Evolutionary conservation across 2,888 invertebrate genomes (phyloP).

Genomic region (Leptopilina syphax): DNA sequence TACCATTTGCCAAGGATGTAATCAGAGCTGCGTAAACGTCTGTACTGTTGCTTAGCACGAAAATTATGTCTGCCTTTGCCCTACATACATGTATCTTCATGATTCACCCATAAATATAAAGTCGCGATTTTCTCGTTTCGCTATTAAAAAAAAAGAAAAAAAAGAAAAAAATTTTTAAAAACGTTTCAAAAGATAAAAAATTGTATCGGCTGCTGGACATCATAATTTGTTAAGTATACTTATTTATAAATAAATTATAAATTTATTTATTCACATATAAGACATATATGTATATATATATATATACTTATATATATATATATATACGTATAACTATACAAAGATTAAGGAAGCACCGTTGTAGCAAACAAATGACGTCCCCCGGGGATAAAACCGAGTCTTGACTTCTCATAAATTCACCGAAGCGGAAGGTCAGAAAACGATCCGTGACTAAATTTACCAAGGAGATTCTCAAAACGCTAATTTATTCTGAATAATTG

Average conservation of each 20-base stretch:
- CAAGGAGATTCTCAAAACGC: conserved; percentile 12
- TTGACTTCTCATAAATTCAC: conserved; percentile 30
- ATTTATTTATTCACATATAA: too few relatives aligned
- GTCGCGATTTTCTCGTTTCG: neutral
- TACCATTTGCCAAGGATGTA: conserved; percentile 48
- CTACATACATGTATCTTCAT: conserved; percentile 16
- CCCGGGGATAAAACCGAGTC: conserved; percentile 5
- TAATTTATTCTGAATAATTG: conserved; percentile 29
- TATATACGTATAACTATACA: conserved; percentile 7
- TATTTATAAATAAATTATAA: neutral
- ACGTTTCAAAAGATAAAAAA: neutral
- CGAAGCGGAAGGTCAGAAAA: conserved; percentile 25
- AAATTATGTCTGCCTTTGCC: conserved; percentile 34
- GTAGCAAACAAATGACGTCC: conserved; percentile 13
- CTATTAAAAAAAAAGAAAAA: neutral
- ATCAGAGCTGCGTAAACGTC: conserved; percentile 49
- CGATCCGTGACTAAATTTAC: conserved; percentile 32
- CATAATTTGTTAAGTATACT: neutral
- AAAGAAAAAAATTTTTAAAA: neutral
- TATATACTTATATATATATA: neutral
- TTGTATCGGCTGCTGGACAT: neutral
- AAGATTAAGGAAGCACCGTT: conserved; percentile 22
- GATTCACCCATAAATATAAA: conserved; percentile 6
- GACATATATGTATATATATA: neutral
- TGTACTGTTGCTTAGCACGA: conserved; percentile 21